Evolutionary conservation across 2,888 invertebrate species (phyloP).

Genomic region (Archaeoteleia sp.): DNA sequence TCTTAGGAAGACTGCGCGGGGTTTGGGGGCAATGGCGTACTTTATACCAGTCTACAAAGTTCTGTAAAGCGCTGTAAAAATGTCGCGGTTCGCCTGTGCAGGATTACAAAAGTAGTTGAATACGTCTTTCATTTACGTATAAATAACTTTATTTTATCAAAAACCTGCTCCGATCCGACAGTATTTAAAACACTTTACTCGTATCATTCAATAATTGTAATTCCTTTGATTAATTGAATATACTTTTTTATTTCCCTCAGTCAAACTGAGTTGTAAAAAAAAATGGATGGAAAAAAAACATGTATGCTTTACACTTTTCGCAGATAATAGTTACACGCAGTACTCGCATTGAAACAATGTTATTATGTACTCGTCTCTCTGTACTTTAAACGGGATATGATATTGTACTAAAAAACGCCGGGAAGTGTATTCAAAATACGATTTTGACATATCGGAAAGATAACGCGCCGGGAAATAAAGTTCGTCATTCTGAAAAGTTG

Average conservation of each 20-base stretch:
- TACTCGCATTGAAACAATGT: slow-evolving; percentile 18
- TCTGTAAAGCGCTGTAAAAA: slow-evolving; percentile 36
- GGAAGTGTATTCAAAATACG: too few relatives aligned
- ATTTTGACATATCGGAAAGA: slow-evolving; percentile 4
- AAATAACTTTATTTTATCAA: slow-evolving; percentile 23
- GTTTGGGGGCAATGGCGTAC: slow-evolving; percentile 28
- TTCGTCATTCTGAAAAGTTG: too few relatives aligned
- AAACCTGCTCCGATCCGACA: too few relatives aligned
- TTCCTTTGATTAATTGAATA: too few relatives aligned
- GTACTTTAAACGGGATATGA: slow-evolving; percentile 8
- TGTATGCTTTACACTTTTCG: too few relatives aligned
- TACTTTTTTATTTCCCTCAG: too few relatives aligned
- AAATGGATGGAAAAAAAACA: too few relatives aligned
- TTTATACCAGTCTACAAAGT: slow-evolving; percentile 29
- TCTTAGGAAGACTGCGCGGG: too few relatives aligned
- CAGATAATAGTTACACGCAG: too few relatives aligned
- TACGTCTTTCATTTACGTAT: slow-evolving; percentile 15
- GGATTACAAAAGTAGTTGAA: slow-evolving; percentile 19
- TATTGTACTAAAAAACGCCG: too few relatives aligned
- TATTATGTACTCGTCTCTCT: slow-evolving; percentile 7
- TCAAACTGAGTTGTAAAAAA: too few relatives aligned
- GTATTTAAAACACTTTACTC: slow-evolving; percentile 6
- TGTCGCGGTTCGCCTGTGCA: slow-evolving; percentile 17
- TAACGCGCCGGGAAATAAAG: too few relatives aligned
- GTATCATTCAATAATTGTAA: not conserved